Percentiles rank a stretch among this genome's conserved stretches.
Evolutionary conservation across 2,888 invertebrate genomes (phyloP).

Genomic region (Mythimna pallens): DNA sequence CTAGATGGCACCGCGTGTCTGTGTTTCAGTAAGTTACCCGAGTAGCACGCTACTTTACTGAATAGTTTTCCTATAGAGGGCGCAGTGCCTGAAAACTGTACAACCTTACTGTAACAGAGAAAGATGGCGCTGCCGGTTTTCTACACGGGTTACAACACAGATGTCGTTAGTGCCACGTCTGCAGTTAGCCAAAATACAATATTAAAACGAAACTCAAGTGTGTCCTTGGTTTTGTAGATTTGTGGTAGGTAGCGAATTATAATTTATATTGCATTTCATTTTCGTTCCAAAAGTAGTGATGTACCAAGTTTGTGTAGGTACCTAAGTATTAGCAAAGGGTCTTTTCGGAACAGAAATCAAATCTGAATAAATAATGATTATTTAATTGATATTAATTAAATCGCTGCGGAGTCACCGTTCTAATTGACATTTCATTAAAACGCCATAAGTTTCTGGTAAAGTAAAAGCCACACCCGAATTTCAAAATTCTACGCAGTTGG

Average conservation of each 20-base stretch:
- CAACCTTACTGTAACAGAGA: background rate
- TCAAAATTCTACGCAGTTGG: background rate
- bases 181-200: background rate
- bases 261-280: background rate
- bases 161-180: slow-evolving; percentile 20
- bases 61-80: slow-evolving; percentile 36
- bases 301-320: slow-evolving; percentile 14
- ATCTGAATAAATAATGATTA: slow-evolving; percentile 37
- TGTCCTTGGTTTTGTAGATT: too few relatives aligned
- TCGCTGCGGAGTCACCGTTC: slow-evolving; percentile 13
- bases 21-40: background rate
- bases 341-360: slow-evolving; percentile 20
- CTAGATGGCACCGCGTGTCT: slow-evolving; percentile 47
- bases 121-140: slow-evolving; percentile 33
- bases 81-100: slow-evolving; percentile 2
- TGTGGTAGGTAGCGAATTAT: too few relatives aligned
- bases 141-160: slow-evolving; percentile 9
- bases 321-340: background rate
- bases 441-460: slow-evolving; percentile 13
- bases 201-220: too few relatives aligned
- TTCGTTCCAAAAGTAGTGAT: background rate
- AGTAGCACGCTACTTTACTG: background rate
- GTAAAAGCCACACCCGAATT: slow-evolving; percentile 25
- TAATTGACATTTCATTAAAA: slow-evolving; percentile 43
- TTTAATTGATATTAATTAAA: slow-evolving; percentile 44